These are phyloP conservation scores for Atherinosoma microstoma DNA, from an alignment of 2,797 vertebrate species.

Conservation along the genomic window DNA sequence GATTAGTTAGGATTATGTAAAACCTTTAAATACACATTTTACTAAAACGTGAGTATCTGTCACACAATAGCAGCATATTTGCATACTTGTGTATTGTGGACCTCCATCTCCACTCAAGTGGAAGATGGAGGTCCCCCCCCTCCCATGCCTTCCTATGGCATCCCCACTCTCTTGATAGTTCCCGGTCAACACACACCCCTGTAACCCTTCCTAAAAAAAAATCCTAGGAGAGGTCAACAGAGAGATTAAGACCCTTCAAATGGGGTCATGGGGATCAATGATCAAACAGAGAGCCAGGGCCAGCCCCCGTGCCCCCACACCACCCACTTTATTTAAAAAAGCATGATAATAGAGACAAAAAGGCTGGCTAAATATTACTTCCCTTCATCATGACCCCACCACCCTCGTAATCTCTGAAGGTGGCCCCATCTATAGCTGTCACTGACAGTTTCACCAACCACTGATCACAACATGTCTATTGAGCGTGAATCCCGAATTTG, in stretches of 20 bases:
- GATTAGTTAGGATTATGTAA: background rate
- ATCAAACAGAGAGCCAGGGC: conserved; percentile 88
- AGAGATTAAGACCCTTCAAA: conserved; percentile 87
- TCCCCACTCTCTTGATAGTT: conserved; percentile 58
- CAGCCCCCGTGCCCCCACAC: conserved; percentile 54
- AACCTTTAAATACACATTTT: background rate
- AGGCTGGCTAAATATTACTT: conserved; percentile 73
- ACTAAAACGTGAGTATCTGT: background rate
- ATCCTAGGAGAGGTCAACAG: conserved; percentile 90
- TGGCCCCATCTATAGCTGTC: conserved; percentile 65
- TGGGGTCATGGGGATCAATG: conserved; percentile 93
- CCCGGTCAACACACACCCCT: conserved; percentile 79
- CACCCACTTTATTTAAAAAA: conserved; percentile 77
- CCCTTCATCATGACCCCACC: conserved; percentile 66
- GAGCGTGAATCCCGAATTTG: conserved; percentile 7
- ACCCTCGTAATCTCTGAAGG: conserved; percentile 65
- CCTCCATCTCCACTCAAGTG: conserved; percentile 84
- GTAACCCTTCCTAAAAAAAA: conserved; percentile 82
- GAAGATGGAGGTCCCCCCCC: conserved; percentile 78
- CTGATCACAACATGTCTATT: conserved; percentile 56
- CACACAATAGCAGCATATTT: conserved; percentile 48
- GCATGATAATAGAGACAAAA: conserved; percentile 80
- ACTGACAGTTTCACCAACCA: conserved; percentile 45
- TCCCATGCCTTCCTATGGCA: conserved; percentile 68
- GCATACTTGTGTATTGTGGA: conserved; percentile 63